Percentiles rank a stretch among this genome's conserved stretches.
phyloP scores from a whole-genome alignment of 2,113 vertebrate species.

The Vombatus ursinus region DNA sequence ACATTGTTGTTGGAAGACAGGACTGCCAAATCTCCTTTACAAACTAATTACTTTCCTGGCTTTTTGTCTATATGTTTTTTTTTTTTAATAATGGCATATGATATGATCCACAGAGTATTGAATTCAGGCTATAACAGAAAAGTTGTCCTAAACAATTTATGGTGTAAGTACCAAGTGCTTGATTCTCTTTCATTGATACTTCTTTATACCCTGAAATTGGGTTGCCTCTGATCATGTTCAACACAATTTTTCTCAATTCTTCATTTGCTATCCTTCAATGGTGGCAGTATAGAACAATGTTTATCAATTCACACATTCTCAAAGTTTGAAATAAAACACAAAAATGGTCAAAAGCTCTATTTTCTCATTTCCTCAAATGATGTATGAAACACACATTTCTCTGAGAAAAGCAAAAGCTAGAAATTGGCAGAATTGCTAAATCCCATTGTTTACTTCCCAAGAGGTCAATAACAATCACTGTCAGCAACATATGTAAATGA shows the following conservation, averaged over 20 bases:
- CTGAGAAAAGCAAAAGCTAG: conserved; percentile 11
- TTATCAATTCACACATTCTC: not conserved
- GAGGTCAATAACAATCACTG: conserved; percentile 19
- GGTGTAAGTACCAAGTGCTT: not conserved
- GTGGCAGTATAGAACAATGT: not conserved
- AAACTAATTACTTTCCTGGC: not conserved
- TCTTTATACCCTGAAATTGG: not conserved
- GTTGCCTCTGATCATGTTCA: not conserved
- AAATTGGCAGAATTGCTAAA: conserved; percentile 7
- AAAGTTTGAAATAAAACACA: conserved; percentile 19
- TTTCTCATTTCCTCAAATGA: conserved; percentile 18
- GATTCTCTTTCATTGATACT: not conserved
- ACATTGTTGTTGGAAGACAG: not conserved
- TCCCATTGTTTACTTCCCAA: conserved; percentile 27
- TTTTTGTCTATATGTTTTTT: not conserved
- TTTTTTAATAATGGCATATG: not conserved
- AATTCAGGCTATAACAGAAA: not conserved
- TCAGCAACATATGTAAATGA: conserved; percentile 5
- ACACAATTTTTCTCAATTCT: conserved; percentile 8
- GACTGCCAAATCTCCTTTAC: not conserved
- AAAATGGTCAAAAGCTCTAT: conserved; percentile 1
- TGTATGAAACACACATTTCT: not conserved
- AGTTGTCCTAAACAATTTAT: not conserved
- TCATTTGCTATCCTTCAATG: not conserved
- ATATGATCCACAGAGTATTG: not conserved